A percentile compares a stretch with the other conserved stretches of the same genome.
phyloP scores from a whole-genome alignment of 2,888 invertebrate genomes.

The Torymus texanus region DNA sequence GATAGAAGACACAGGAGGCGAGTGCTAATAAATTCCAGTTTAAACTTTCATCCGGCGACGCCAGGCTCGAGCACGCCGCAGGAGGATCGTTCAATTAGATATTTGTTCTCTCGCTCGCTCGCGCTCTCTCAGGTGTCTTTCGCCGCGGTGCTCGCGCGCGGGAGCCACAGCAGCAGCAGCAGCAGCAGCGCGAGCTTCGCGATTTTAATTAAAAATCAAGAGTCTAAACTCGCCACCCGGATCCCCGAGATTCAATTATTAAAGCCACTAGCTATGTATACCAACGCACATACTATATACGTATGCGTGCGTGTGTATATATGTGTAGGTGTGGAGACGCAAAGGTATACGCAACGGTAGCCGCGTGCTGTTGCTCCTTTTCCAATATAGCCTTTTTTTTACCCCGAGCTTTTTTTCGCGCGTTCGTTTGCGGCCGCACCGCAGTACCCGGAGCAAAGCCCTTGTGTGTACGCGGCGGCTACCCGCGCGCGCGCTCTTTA shows the following conservation, averaged over 20 bases:
- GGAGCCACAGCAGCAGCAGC: neutral
- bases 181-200: conserved; percentile 2
- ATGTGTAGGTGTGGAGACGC: neutral
- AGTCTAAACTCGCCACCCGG: conserved; percentile 51
- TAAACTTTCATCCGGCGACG: conserved; percentile 61
- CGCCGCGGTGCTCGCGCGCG: conserved; percentile 20
- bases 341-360: too few species aligned
- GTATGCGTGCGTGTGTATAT: neutral
- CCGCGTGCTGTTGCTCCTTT: too few species aligned
- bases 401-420: too few species aligned
- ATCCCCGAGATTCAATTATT: conserved; percentile 40
- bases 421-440: too few species aligned
- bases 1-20: neutral
- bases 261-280: conserved; percentile 1
- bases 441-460: too few species aligned
- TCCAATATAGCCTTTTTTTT: too few species aligned
- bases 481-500: too few species aligned
- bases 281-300: neutral
- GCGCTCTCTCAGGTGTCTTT: conserved; percentile 59
- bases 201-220: conserved; percentile 65
- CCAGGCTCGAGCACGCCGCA: conserved; percentile 29
- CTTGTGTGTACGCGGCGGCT: too few species aligned
- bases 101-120: conserved; percentile 55
- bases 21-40: conserved; percentile 64
- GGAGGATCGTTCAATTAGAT: conserved; percentile 64